Conservation (phyloP, 2,888 invertebrate species). For the Folsomia candida region DNA sequence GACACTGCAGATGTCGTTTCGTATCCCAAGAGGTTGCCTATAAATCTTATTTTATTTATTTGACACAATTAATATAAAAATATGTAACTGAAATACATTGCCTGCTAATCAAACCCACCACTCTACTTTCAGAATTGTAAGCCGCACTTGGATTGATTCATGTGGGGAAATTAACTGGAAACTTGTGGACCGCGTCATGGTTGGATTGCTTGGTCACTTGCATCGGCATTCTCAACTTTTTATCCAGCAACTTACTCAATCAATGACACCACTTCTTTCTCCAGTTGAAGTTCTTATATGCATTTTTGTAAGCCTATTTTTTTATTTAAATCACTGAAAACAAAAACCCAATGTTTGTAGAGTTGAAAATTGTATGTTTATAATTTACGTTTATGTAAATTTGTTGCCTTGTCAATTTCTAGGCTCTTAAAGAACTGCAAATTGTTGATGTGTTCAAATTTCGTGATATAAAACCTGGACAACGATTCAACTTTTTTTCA, state of each 20-base stretch:
- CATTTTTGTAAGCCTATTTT: constrained; percentile 21
- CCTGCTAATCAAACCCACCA: no score
- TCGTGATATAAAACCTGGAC: neutral
- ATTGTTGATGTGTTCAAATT: neutral
- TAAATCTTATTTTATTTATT: no score
- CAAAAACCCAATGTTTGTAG: neutral
- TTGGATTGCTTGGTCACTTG: constrained; percentile 28
- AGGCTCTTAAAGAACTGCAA: neutral
- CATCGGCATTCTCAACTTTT: constrained; percentile 20
- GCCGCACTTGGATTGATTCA: constrained; percentile 34
- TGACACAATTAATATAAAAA: no score
- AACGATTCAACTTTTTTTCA: neutral
- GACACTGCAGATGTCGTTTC: no score
- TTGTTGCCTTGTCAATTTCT: no score
- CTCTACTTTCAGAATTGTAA: constrained; percentile 36
- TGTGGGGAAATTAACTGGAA: constrained; percentile 32
- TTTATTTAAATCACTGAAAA: neutral
- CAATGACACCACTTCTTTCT: constrained; percentile 25
- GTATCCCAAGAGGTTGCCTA: no score
- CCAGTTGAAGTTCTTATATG: constrained; percentile 23
- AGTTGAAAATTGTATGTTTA: neutral
- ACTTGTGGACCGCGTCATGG: constrained; percentile 27
- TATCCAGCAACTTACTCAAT: constrained; percentile 21
- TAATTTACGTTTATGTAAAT: no score
- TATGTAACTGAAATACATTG: no score